phyloP scores from a whole-genome alignment of 2,888 invertebrate species.

The Ophion obscuratus region DNA sequence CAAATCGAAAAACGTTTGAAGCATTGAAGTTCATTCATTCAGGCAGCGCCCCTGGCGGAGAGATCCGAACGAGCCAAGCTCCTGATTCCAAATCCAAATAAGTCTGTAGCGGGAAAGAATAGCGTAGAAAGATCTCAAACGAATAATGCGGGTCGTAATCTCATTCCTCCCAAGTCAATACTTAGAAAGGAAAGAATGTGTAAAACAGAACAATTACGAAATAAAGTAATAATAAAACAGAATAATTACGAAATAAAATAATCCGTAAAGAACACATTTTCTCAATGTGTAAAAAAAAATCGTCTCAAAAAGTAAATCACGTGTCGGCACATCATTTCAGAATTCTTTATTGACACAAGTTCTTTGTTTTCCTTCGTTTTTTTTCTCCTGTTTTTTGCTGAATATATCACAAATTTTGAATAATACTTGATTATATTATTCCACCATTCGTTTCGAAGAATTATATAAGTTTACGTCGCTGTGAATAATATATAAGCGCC shows the following conservation, averaged over 20 bases:
- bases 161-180: no score
- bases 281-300: no score
- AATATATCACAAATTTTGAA: constrained; percentile 75
- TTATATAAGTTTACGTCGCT: constrained; percentile 58
- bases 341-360: constrained; percentile 72
- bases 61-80: no score
- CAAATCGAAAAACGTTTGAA: no score
- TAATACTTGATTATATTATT: constrained; percentile 70
- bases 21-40: no score
- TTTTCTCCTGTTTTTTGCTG: constrained; percentile 54
- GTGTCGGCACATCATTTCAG: constrained; percentile 57
- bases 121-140: no score
- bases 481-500: constrained; percentile 56
- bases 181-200: background rate
- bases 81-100: no score
- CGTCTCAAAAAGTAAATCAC: constrained; percentile 18
- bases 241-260: background rate
- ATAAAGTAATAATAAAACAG: no score
- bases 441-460: constrained; percentile 62
- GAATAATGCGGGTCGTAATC: no score
- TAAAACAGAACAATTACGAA: background rate
- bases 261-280: background rate
- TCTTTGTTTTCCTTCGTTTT: constrained; percentile 14
- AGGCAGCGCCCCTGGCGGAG: no score
- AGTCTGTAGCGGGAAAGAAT: no score